Evolutionary conservation across 2,113 vertebrate genomes (phyloP).

Genomic region (Potamarius usumacintae): DNA sequence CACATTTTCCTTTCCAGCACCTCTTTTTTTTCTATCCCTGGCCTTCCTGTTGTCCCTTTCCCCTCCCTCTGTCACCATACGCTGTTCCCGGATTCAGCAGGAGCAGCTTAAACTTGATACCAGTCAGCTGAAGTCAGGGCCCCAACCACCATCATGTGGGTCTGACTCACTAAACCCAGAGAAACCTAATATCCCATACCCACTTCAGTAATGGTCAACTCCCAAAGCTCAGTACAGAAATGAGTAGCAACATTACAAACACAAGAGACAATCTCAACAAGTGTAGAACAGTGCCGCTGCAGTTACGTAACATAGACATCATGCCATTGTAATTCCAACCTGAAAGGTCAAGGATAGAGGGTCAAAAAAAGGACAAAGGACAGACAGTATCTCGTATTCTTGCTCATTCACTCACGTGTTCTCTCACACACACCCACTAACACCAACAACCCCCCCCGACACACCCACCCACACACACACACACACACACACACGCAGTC

Average conservation of each 20-base stretch:
- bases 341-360: slow-evolving; percentile 8
- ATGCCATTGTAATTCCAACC: neutral
- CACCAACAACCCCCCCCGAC: too few relatives aligned
- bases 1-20: slow-evolving; percentile 27
- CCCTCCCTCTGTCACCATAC: slow-evolving; percentile 16
- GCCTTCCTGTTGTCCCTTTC: slow-evolving; percentile 36
- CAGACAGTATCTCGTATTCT: neutral
- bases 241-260: neutral
- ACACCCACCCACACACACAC: slow-evolving; percentile 27
- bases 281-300: neutral
- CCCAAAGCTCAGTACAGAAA: neutral
- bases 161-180: slow-evolving; percentile 65
- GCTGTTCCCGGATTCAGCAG: slow-evolving; percentile 44
- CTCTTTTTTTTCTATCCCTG: neutral
- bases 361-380: neutral
- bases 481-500: neutral
- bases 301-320: neutral
- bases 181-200: slow-evolving; percentile 63
- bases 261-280: neutral
- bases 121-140: slow-evolving; percentile 55
- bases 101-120: slow-evolving; percentile 61
- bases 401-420: neutral
- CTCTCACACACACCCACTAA: slow-evolving; percentile 14
- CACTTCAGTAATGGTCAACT: neutral
- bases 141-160: slow-evolving; percentile 60